A percentile compares a stretch with the other conserved stretches of the same genome.
Evolutionary conservation across 2,888 invertebrate species (phyloP).

Genomic region (Perizoma flavofasciatum): DNA sequence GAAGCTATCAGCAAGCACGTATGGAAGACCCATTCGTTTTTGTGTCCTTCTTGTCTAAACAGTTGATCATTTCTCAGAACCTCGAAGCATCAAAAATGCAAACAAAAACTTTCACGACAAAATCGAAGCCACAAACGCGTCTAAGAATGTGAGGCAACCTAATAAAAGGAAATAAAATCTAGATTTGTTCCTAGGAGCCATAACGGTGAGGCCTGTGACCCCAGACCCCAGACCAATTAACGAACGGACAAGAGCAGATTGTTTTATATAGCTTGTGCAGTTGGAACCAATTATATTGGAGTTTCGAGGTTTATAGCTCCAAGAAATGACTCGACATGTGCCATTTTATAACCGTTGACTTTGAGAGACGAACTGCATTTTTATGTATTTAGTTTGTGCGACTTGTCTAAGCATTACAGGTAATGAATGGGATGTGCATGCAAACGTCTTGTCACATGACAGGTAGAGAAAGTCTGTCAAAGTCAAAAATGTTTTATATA

Average conservation of each 20-base stretch:
- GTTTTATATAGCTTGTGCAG: constrained; percentile 18
- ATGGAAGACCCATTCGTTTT: too few relatives aligned
- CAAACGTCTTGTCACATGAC: too few relatives aligned
- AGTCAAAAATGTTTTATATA: too few relatives aligned
- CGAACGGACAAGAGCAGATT: constrained; percentile 24
- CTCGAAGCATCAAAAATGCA: constrained; percentile 1
- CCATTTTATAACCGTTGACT: constrained; percentile 12
- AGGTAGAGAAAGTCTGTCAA: too few relatives aligned
- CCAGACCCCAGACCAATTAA: constrained; percentile 24
- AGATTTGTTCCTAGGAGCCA: constrained; percentile 24
- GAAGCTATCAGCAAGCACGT: too few relatives aligned
- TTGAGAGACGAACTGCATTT: not conserved
- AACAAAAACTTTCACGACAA: constrained; percentile 15
- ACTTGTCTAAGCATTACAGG: too few relatives aligned
- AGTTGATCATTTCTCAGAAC: constrained; percentile 4
- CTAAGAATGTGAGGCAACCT: constrained; percentile 20
- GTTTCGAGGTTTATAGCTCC: constrained; percentile 25
- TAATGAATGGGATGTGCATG: too few relatives aligned
- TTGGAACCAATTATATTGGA: constrained; percentile 22
- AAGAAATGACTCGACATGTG: constrained; percentile 17
- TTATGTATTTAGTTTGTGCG: too few relatives aligned
- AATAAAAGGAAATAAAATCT: constrained; percentile 24
- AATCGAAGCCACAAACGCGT: constrained; percentile 14
- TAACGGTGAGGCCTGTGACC: constrained; percentile 33
- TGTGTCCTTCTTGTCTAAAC: not conserved